Conservation (phyloP, 1,140 invertebrate species). For the Eubasilissa regina region DNA sequence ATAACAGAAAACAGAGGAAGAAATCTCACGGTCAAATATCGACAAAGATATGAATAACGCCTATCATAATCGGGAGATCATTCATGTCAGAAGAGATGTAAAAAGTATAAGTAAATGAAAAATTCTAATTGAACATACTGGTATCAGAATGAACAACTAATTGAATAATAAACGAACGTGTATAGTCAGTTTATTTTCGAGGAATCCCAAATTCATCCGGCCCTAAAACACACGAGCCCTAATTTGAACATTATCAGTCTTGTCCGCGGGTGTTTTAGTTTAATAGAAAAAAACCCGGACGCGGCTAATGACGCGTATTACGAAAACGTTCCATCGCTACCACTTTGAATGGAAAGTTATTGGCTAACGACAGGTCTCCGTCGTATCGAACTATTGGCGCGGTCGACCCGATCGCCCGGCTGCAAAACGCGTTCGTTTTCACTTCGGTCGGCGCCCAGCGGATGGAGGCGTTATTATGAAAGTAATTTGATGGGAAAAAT, state of each 20-base stretch:
- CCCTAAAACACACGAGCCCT: neutral
- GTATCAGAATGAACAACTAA: neutral
- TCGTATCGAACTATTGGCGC: neutral
- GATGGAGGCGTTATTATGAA: neutral
- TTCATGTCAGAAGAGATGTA: too few species aligned
- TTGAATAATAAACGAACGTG: neutral
- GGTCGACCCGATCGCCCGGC: neutral
- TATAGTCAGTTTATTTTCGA: neutral
- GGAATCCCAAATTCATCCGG: neutral
- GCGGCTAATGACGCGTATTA: slow-evolving; percentile 40
- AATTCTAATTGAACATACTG: neutral
- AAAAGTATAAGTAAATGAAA: too few species aligned
- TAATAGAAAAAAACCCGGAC: slow-evolving; percentile 20
- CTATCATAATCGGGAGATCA: too few species aligned
- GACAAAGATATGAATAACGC: too few species aligned
- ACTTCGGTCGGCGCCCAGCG: slow-evolving; percentile 19
- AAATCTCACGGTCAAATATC: too few species aligned
- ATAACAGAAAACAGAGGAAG: too few species aligned
- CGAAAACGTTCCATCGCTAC: slow-evolving; percentile 28
- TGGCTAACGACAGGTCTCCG: slow-evolving; percentile 2
- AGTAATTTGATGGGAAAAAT: slow-evolving; percentile 15
- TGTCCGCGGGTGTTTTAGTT: neutral
- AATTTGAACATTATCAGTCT: neutral
- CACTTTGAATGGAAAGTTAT: slow-evolving; percentile 43
- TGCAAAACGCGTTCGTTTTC: slow-evolving; percentile 40